Evolutionary conservation across 2,888 invertebrate genomes (phyloP), one percentile per base, ranked within the genome.

Genomic region (Callosobruchus maculatus): DNA sequence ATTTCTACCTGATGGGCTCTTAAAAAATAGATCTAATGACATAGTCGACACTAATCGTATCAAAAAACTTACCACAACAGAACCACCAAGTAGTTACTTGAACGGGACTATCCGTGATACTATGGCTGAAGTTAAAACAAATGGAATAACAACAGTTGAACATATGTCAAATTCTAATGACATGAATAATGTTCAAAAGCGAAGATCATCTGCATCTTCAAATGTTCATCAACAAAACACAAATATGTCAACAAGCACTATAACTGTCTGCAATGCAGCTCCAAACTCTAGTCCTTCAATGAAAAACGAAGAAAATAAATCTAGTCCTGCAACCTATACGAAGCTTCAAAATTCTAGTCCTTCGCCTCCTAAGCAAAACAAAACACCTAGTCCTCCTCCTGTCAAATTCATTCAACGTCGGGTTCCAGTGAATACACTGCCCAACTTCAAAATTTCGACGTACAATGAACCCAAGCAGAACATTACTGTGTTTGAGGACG

Each of bases 381-480:
- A 49, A 49, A 49, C 49, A 49, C 49, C 49, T 49, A 49, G 49
- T 49, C 49, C 49, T 49, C 49, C 49, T 13, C 49, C 49, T 49
- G 18, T 49, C 13, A 49, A 49, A 13, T 49, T 49, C 13, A 49
- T 49, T 13, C 49, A 49, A 49, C 49, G 49, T 49, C 49, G 49
- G 13, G 3, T 49, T 49, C 49, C 49, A 49, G 18, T 18, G 1
- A 78, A 82, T 30, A 84, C 84, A 22, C 80, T 88, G 72, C 87
- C 87, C 9, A 88, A 88, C 77, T 88, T 88, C 78, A 86, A 87
- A 82, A 87, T 88, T 76, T 86, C 88, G 0, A 87, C 88, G 0
- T 88, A 88, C 78, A 85, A 87, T 74, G 83, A 83, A 71, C 86
- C 87, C 3, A 86, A 85, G 74, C 83, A 84, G 71, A 87, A 85